Evolutionary conservation across 2,113 vertebrate species (phyloP), one percentile per base, ranked within the genome.

Genomic region (Grus americana): DNA sequence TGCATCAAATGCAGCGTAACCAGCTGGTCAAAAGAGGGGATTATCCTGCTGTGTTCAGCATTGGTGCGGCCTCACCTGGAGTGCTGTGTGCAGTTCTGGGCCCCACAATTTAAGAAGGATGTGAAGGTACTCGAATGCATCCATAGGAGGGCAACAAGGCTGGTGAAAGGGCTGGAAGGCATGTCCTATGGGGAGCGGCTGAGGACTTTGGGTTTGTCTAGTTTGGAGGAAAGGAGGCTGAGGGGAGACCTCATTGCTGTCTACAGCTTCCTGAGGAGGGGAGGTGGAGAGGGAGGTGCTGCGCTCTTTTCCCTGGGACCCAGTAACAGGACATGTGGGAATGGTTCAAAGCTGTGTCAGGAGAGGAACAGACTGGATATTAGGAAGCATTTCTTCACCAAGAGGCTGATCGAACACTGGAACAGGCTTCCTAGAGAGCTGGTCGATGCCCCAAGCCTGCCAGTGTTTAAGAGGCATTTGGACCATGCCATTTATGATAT

Each of bases 11-110:
- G 38, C 38, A 38, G 38, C 38, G 38, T 38, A 38, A 38, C 38
- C 38, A 38, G 38, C 38, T 38, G 38, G 38, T 38, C 46, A 61
- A 50, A 49, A 44, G 21, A 6, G 1, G 12, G 19, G 11, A 15
- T 71, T 32, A 23, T 57, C 29, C 10, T 0, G 0, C 15, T 71
- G 2, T 34, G 22, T 61, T 75, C 32, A 84, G 11, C 7, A 0
- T 1, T 57, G 32, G 4, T 57, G 47, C 2, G 3, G 20, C n/a
- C 26, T 65, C 23, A 61, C 6, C 24, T 76, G 2, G 36, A 55
- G 21, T n/a, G 14, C 17, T 44, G 15, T 26, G 49, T 18, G 16
- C 18, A 30, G 13, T 26, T 76, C 29, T 52, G 63, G 42, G 15
- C 2, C 6, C 11, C 14, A 11, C 5, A 7, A 18, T 47, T 13